Evolutionary conservation across 2,113 vertebrate species (phyloP), one percentile per base, ranked within the genome.

Genomic region (Hemichromis elongatus): DNA sequence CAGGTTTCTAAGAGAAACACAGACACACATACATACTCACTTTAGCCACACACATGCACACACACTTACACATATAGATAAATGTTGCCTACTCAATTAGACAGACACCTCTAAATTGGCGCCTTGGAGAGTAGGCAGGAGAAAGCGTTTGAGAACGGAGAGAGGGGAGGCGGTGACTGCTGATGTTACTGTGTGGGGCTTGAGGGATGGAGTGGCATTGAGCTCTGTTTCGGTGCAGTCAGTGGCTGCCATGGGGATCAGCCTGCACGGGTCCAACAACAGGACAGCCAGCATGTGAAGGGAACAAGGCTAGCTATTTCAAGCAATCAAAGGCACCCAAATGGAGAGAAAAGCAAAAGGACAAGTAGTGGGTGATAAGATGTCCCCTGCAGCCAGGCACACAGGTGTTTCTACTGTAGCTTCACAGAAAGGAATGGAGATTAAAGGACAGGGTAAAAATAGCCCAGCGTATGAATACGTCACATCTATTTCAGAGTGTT

Each of bases 51-150:
- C 80, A 82, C 55, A 50, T n/a, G n/a, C 84, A 61, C 80, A 81
- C 63, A 21, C 68, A 83, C 78, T 9, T 24, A 47, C 81, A 85
- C 80, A 81, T 10, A 53, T 53, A 90, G 77, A 92, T 90, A 90
- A 86, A 90, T 81, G 86, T 89, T 85, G 84, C 70, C 88, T 68
- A 79, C 90, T 93, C 83, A 93, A 89, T 93, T 91, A 92, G 80
- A 90, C 85, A 80, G 87, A 86, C 85, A 80, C 61, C 61, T 90
- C 78, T 56, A 91, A 92, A 92, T 90, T 86, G 88, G 73, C 4
- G 18, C 54, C 83, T 85, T 55, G 56, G 88, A 90, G 85, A 79
- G 80, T 4, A 33, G 81, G 79, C 47, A 28, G 68, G 24, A 86
- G 68, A 80, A 33, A 56, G 40, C 5, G 21, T 28, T 78, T 21